Evolutionary conservation across 1,140 invertebrate genomes (phyloP).

Genomic region (Drosophila tropicalis): DNA sequence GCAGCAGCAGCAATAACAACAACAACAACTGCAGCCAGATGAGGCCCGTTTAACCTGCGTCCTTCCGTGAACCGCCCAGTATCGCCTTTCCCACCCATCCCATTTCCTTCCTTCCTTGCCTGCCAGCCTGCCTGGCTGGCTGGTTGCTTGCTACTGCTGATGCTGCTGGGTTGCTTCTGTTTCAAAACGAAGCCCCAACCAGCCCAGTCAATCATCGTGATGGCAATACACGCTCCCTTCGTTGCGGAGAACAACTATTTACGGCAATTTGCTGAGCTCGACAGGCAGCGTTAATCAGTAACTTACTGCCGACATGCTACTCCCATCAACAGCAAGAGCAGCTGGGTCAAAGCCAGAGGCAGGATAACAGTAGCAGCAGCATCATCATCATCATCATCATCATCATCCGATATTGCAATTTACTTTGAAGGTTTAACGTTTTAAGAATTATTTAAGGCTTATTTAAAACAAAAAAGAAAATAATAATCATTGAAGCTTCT

Average conservation of each 20-base stretch:
- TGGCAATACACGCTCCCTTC: conserved; percentile 18
- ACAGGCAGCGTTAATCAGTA: conserved; percentile 24
- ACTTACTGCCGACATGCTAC: conserved; percentile 35
- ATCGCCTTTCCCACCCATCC: neutral
- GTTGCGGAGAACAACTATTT: conserved; percentile 8
- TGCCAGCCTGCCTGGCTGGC: neutral
- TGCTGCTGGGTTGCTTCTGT: conserved; percentile 2
- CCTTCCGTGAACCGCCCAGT: neutral
- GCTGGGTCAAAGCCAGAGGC: neutral
- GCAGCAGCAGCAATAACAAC: neutral
- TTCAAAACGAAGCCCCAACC: conserved; percentile 24
- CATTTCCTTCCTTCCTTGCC: neutral
- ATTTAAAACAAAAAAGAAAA: neutral
- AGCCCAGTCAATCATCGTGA: conserved; percentile 49
- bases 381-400: neutral
- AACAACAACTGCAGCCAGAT: conserved; percentile 9
- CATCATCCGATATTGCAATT: conserved; percentile 1
- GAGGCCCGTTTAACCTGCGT: conserved; percentile 52
- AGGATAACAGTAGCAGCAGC: neutral
- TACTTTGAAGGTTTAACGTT: conserved; percentile 3
- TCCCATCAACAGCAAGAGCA: neutral
- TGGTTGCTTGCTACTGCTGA: neutral
- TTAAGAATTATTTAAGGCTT: conserved; percentile 4
- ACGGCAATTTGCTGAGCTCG: conserved; percentile 39
- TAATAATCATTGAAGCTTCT: no score